Percentiles rank a stretch among this genome's conserved stretches.
phyloP scores from a whole-genome alignment of 1,140 invertebrate genomes.

The Parasteatoda tepidariorum region DNA sequence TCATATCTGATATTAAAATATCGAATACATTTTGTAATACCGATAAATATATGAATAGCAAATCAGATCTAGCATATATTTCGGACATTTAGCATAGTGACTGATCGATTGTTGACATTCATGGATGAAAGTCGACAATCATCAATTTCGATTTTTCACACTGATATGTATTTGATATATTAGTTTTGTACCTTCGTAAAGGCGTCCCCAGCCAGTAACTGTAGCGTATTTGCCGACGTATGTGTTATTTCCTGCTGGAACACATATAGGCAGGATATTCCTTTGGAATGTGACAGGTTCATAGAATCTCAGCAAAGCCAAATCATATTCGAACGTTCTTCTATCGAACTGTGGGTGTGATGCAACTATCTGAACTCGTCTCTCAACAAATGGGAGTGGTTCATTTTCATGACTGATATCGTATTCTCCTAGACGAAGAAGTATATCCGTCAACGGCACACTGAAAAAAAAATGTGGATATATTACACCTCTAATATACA shows the following conservation, averaged over 20 bases:
- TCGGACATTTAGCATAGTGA: too few relatives aligned
- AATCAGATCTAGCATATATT: too few relatives aligned
- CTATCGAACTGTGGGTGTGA: conserved; percentile 95
- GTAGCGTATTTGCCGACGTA: conserved; percentile 91
- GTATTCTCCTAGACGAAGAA: conserved; percentile 92
- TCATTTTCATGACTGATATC: conserved; percentile 87
- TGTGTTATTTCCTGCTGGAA: conserved; percentile 87
- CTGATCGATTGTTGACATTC: too few relatives aligned
- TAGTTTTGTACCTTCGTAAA: conserved; percentile 86
- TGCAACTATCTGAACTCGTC: conserved; percentile 76
- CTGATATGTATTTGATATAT: too few relatives aligned
- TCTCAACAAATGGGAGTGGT: conserved; percentile 84
- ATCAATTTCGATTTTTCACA: too few relatives aligned
- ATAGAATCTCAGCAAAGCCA: conserved; percentile 87
- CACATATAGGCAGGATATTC: conserved; percentile 90
- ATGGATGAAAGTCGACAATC: too few relatives aligned
- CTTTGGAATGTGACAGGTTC: conserved; percentile 76
- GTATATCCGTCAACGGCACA: conserved; percentile 87
- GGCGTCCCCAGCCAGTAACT: conserved; percentile 89
- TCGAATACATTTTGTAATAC: too few relatives aligned
- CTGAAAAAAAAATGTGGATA: conserved; percentile 73
- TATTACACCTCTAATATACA: too few relatives aligned
- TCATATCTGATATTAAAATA: too few relatives aligned
- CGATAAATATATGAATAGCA: too few relatives aligned
- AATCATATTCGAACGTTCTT: conserved; percentile 94